phyloP scores from a whole-genome alignment of 2,888 invertebrate genomes.

The Erebia palarica region DNA sequence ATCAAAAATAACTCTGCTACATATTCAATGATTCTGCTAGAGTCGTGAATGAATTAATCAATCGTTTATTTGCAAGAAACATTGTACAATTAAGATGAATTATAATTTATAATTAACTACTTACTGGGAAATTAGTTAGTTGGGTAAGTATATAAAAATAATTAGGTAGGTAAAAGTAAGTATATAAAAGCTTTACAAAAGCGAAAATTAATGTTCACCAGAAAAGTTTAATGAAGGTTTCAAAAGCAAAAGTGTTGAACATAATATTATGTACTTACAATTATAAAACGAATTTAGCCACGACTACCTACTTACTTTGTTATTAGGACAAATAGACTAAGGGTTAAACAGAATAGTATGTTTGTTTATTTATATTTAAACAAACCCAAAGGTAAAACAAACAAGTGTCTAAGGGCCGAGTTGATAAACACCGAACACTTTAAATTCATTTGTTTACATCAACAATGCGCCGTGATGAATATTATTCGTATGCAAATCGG shows the following conservation, averaged over 20 bases:
- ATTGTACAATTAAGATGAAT: too few relatives aligned
- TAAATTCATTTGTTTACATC: conserved; percentile 67
- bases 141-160: background rate
- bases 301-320: background rate
- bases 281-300: background rate
- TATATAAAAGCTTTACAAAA: background rate
- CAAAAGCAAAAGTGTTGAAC: background rate
- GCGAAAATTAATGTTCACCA: background rate
- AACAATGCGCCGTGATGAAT: conserved; percentile 63
- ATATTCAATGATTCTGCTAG: too few relatives aligned
- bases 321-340: conserved; percentile 2
- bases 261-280: background rate
- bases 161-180: background rate
- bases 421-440: conserved; percentile 68
- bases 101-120: too few relatives aligned
- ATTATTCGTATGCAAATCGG: conserved; percentile 65
- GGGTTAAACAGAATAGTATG: conserved; percentile 29
- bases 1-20: too few relatives aligned
- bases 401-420: conserved; percentile 57
- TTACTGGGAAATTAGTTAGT: background rate
- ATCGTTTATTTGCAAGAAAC: too few relatives aligned
- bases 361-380: conserved; percentile 41
- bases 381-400: conserved; percentile 43
- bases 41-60: too few relatives aligned
- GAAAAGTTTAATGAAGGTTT: background rate